A percentile compares a stretch with the other conserved stretches of the same genome.
Conservation (phyloP, 2,797 vertebrate species). For the Sebastes dallii region DNA sequence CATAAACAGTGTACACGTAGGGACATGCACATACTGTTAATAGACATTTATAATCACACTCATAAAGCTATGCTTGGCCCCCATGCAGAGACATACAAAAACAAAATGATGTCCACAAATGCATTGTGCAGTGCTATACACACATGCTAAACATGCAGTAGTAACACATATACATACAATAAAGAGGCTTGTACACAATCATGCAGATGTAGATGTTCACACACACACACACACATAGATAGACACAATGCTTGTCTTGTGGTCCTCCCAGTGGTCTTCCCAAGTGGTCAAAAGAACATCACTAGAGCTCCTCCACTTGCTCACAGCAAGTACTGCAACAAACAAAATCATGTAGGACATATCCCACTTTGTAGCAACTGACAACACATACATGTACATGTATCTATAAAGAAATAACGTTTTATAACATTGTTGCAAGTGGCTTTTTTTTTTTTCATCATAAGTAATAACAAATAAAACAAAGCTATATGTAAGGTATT, state of each 20-base stretch:
- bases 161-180: slow-evolving; percentile 1
- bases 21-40: no score
- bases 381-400: neutral
- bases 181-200: slow-evolving; percentile 11
- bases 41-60: no score
- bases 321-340: slow-evolving; percentile 72
- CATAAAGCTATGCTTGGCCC: neutral
- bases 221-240: neutral
- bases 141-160: neutral
- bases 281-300: slow-evolving; percentile 71
- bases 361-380: neutral
- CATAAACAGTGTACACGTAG: no score
- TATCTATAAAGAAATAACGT: neutral
- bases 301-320: slow-evolving; percentile 86
- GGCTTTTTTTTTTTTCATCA: neutral
- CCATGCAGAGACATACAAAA: neutral
- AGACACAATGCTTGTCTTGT: slow-evolving; percentile 24
- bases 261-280: slow-evolving; percentile 44
- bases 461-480: neutral
- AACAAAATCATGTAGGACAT: neutral
- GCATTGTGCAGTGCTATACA: neutral
- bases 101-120: neutral
- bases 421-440: neutral
- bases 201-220: slow-evolving; percentile 28
- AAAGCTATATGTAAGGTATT: neutral